Percentiles rank a stretch among this genome's conserved stretches.
Conservation (phyloP, 2,888 invertebrate genomes). For the Xylota sylvarum region DNA sequence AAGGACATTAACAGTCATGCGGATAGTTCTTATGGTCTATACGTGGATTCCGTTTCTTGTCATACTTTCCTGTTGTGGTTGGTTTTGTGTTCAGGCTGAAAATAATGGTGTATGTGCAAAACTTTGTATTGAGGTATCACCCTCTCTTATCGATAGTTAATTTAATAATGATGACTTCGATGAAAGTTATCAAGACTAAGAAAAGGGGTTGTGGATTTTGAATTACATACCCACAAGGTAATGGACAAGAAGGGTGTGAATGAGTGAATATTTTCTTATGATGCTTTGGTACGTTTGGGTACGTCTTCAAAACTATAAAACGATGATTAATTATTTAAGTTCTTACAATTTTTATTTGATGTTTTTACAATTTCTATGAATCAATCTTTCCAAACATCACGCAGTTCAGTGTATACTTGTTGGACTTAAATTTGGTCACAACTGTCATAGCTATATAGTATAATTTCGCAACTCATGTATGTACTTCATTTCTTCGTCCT, state of each 20-base stretch:
- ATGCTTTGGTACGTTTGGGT: no score
- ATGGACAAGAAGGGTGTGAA: background rate
- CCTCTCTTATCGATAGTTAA: conserved; percentile 1
- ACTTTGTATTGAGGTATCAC: conserved; percentile 5
- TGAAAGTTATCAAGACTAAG: background rate
- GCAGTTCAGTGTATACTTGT: no score
- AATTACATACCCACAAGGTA: no score
- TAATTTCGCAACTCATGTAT: background rate
- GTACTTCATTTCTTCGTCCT: background rate
- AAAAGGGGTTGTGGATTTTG: background rate
- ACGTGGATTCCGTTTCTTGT: background rate
- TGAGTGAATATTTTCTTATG: no score
- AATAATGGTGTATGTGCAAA: conserved; percentile 15
- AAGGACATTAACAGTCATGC: background rate
- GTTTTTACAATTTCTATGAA: no score
- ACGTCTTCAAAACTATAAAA: no score
- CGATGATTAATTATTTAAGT: no score
- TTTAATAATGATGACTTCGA: conserved; percentile 11
- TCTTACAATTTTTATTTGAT: no score
- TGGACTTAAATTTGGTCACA: no score
- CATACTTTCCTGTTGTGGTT: background rate
- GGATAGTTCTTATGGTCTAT: background rate
- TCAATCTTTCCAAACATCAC: no score
- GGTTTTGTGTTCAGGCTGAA: background rate
- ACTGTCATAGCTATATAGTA: background rate